Evolutionary conservation across 2,113 vertebrate species (phyloP).

Genomic region (Otolemur garnettii): DNA sequence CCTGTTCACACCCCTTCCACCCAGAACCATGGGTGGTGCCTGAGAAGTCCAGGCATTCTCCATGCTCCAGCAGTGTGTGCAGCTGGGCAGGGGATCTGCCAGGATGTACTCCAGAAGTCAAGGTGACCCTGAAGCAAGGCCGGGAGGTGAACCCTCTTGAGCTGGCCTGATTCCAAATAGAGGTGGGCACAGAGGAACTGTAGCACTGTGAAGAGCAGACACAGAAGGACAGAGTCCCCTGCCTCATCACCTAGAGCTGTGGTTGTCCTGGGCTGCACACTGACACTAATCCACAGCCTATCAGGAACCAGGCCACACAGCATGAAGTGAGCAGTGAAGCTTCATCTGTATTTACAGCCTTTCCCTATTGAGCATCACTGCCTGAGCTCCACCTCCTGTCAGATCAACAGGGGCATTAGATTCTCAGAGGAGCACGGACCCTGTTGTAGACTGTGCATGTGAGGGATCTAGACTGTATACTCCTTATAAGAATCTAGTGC

Average conservation of each 20-base stretch:
- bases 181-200: background rate
- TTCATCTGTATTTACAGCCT: no score
- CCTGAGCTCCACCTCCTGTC: no score
- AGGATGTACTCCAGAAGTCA: background rate
- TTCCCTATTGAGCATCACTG: no score
- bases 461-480: no score
- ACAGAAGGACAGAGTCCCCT: background rate
- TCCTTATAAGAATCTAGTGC: no score
- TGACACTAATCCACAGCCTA: no score
- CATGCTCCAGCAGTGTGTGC: background rate
- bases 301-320: no score
- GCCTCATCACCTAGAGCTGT: background rate
- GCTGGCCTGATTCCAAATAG: background rate
- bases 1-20: rapidly evolving
- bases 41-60: background rate
- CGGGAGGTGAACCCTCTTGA: background rate
- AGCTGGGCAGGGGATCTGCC: background rate
- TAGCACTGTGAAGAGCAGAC: background rate
- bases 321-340: no score
- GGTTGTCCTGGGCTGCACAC: no score
- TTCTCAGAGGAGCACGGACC: no score
- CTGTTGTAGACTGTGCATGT: no score
- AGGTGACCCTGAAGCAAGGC: background rate
- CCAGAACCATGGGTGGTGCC: rapidly evolving
- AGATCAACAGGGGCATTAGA: no score